These are phyloP conservation scores for Drosophila punjabiensis DNA, from an alignment of 1,140 invertebrate genomes.

Conservation along the genomic window DNA sequence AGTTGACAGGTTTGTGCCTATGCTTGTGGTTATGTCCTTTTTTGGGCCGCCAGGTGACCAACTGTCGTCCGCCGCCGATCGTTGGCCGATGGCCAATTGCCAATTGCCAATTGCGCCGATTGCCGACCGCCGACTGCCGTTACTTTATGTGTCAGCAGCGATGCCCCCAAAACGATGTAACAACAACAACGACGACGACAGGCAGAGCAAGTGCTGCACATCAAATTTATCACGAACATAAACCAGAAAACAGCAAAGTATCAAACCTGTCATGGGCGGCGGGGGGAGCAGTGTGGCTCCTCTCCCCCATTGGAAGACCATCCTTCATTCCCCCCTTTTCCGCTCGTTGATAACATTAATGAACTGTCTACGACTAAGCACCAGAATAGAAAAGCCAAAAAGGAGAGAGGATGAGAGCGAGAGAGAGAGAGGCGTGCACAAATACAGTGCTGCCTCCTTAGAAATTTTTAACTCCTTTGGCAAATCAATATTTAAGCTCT, in stretches of 20 bases:
- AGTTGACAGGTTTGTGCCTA: conserved; percentile 65
- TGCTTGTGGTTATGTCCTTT: conserved; percentile 66
- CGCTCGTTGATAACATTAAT: conserved; percentile 75
- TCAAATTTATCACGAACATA: conserved; percentile 48
- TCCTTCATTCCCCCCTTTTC: conserved; percentile 40
- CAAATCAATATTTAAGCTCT: neutral
- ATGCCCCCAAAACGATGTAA: conserved; percentile 22
- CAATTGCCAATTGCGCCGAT: conserved; percentile 57
- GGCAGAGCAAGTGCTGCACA: conserved; percentile 45
- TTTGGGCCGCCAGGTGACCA: conserved; percentile 56
- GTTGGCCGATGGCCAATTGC: conserved; percentile 58
- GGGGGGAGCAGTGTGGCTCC: neutral
- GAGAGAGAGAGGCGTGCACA: conserved; percentile 16
- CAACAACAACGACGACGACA: neutral
- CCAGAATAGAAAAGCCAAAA: conserved; percentile 69
- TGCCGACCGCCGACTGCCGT: conserved; percentile 57
- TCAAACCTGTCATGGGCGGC: conserved; percentile 27
- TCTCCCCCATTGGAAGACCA: conserved; percentile 8
- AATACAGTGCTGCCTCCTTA: conserved; percentile 10
- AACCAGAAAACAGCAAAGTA: conserved; percentile 35
- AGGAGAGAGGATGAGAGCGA: conserved; percentile 11
- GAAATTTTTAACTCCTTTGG: neutral
- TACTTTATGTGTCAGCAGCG: conserved; percentile 47
- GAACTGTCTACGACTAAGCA: conserved; percentile 74
- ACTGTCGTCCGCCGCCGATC: conserved; percentile 14